These are phyloP conservation scores for Eulemur rubriventer DNA, from an alignment of 2,797 vertebrate species.

Conservation along the genomic window DNA sequence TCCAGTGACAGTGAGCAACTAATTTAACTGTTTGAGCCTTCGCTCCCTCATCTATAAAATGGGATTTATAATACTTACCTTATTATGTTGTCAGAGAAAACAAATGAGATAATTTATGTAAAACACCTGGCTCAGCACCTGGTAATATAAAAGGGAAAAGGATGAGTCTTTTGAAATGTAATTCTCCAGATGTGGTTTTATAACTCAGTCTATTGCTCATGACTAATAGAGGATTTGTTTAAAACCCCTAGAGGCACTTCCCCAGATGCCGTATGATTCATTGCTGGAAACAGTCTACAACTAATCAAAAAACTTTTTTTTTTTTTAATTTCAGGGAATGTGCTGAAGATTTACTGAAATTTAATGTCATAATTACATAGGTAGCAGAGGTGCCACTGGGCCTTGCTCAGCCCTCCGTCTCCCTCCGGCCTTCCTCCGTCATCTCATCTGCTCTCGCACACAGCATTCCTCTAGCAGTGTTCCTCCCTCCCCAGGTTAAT, in stretches of 20 bases:
- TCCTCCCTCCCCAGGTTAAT: neutral
- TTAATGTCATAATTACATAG: neutral
- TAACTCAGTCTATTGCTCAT: conserved; percentile 61
- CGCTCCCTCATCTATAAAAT: conserved; percentile 43
- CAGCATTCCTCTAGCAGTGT: neutral
- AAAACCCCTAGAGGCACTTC: conserved; percentile 51
- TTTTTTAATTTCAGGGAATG: neutral
- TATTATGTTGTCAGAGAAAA: conserved; percentile 53
- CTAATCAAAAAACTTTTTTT: conserved; percentile 6
- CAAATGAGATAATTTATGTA: conserved; percentile 70
- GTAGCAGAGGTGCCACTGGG: neutral
- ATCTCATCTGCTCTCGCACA: neutral
- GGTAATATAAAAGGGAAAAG: conserved; percentile 63
- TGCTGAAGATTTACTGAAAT: neutral
- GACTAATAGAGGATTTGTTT: conserved; percentile 64
- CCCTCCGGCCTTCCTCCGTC: neutral
- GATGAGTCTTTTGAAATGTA: conserved; percentile 67
- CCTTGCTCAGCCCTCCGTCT: neutral
- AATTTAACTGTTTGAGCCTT: neutral
- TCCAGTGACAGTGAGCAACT: neutral
- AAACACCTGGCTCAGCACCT: conserved; percentile 72
- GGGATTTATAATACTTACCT: conserved; percentile 56
- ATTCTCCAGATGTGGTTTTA: conserved; percentile 76
- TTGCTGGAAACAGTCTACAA: conserved; percentile 49
- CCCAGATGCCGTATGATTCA: conserved; percentile 59